A percentile compares a stretch with the other conserved stretches of the same genome.
Conservation (phyloP, 2,797 vertebrate genomes). For the Bradypodion pumilum region DNA sequence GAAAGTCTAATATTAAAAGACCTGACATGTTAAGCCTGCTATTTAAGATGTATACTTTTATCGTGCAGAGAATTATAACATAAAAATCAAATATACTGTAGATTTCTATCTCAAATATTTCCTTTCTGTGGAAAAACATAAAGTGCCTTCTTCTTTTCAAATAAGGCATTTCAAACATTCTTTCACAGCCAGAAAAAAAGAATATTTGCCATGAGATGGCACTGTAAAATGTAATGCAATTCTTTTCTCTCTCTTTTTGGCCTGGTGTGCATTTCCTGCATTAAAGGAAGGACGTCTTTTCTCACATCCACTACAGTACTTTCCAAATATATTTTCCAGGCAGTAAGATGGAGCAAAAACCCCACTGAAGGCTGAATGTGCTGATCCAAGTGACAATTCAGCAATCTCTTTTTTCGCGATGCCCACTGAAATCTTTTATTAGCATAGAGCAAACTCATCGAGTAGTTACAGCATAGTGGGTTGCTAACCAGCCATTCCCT, state of each 20-base stretch:
- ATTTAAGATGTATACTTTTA: neutral
- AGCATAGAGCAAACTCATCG: neutral
- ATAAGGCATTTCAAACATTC: neutral
- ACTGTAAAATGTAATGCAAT: conserved; percentile 18
- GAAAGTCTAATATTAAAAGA: neutral
- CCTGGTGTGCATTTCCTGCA: fast-evolving
- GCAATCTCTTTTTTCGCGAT: neutral
- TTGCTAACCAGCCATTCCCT: neutral
- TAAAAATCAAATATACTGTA: neutral
- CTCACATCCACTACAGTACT: neutral
- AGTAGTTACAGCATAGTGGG: neutral
- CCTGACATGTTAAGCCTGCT: neutral
- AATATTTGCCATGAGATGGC: conserved; percentile 55
- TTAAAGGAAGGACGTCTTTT: conserved; percentile 9
- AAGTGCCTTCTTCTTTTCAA: neutral
- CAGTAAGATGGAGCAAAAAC: neutral
- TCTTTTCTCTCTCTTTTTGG: neutral
- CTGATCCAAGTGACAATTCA: neutral
- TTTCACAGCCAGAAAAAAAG: neutral
- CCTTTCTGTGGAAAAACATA: conserved; percentile 14
- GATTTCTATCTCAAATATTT: neutral
- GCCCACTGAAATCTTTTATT: neutral
- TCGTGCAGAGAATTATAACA: neutral
- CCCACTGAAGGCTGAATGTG: neutral
- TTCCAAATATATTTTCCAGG: neutral